These are phyloP conservation scores for Ecliptopera silaceata DNA, from an alignment of 2,888 invertebrate species.

Conservation along the genomic window DNA sequence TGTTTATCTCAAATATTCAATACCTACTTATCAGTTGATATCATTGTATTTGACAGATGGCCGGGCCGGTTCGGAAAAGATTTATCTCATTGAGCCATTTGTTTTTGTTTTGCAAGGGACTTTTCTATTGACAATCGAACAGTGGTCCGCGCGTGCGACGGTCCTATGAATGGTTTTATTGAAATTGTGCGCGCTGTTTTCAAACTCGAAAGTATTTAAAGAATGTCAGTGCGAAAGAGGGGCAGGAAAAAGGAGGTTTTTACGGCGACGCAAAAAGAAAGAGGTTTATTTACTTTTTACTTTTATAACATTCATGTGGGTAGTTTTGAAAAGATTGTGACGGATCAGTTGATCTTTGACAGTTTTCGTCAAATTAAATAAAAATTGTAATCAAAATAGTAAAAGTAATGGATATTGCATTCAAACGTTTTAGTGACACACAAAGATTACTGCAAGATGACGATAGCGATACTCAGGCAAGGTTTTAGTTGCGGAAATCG, in stretches of 20 bases:
- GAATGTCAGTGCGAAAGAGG: slow-evolving; percentile 80
- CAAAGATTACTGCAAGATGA: slow-evolving; percentile 29
- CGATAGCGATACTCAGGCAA: slow-evolving; percentile 27
- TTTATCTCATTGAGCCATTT: slow-evolving; percentile 47
- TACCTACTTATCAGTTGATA: slow-evolving; percentile 68
- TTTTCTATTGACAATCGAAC: slow-evolving; percentile 34
- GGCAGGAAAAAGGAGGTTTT: slow-evolving; percentile 76
- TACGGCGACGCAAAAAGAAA: slow-evolving; percentile 57
- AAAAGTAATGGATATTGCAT: slow-evolving; percentile 28
- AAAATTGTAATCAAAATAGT: not conserved
- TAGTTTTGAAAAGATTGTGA: slow-evolving; percentile 32
- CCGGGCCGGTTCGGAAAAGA: slow-evolving; percentile 50
- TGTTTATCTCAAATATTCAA: slow-evolving; percentile 73
- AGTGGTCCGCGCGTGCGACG: slow-evolving; percentile 18
- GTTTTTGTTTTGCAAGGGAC: slow-evolving; percentile 46
- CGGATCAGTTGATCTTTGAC: not conserved
- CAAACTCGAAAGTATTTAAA: slow-evolving; percentile 70
- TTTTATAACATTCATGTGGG: slow-evolving; percentile 36
- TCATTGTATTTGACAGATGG: slow-evolving; percentile 65
- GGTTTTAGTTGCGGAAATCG: slow-evolving; percentile 11
- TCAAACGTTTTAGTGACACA: slow-evolving; percentile 31
- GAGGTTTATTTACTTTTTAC: slow-evolving; percentile 46
- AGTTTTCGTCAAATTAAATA: slow-evolving; percentile 1
- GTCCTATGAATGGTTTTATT: slow-evolving; percentile 64
- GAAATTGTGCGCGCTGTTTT: slow-evolving; percentile 71